A percentile compares a stretch with the other conserved stretches of the same genome.
Conservation (phyloP, 2,113 vertebrate species). For the Setophaga petechia region DNA sequence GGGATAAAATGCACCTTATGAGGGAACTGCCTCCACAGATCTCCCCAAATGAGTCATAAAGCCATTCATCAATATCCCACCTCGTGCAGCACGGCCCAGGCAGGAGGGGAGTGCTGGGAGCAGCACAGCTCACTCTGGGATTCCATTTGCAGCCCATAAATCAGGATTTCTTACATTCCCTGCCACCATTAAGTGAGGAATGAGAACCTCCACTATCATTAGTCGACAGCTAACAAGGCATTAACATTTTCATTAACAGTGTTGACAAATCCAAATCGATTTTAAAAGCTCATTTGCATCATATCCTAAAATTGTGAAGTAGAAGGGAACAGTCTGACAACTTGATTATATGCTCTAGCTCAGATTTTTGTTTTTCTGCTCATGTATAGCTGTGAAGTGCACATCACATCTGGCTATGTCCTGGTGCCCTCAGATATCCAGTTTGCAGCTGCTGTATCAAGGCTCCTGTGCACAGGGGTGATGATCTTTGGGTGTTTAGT, state of each 20-base stretch:
- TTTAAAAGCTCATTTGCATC: conserved; percentile 24
- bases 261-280: not conserved
- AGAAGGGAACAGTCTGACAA: not conserved
- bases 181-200: not conserved
- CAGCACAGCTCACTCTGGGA: conserved; percentile 33
- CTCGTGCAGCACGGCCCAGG: not conserved
- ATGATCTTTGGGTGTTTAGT: fast-evolving
- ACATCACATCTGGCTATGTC: not conserved
- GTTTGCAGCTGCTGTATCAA: not conserved
- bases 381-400: not conserved
- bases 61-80: conserved; percentile 63
- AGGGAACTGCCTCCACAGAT: conserved; percentile 69
- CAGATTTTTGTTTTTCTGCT: not conserved
- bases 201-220: not conserved
- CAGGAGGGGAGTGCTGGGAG: not conserved
- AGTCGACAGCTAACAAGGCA: conserved; percentile 48
- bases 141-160: conserved; percentile 36
- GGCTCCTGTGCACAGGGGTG: fast-evolving
- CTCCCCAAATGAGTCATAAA: conserved; percentile 69
- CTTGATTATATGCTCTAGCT: not conserved
- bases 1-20: conserved; percentile 69
- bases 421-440: not conserved
- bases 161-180: conserved; percentile 8
- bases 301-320: not conserved
- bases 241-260: conserved; percentile 16